These are phyloP conservation scores for Vanacampus margaritifer DNA, from an alignment of 2,113 vertebrate genomes.

Conservation along the genomic window DNA sequence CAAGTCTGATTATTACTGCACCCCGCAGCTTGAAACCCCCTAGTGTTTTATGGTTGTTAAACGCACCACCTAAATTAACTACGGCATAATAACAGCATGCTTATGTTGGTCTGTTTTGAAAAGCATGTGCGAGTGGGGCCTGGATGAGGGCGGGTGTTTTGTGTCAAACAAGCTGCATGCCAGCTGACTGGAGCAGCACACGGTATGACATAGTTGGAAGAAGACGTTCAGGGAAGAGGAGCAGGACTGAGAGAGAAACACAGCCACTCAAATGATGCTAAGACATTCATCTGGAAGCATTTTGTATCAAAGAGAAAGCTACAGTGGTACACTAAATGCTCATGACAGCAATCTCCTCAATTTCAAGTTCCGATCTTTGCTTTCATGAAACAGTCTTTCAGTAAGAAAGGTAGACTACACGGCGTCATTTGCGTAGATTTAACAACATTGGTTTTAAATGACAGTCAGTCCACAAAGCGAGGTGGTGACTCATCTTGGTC, in stretches of 20 bases:
- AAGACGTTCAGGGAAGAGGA: not conserved
- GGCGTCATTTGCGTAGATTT: slow-evolving; percentile 31
- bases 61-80: slow-evolving; percentile 32
- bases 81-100: slow-evolving; percentile 49
- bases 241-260: not conserved
- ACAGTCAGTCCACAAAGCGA: not conserved
- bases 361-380: slow-evolving; percentile 50
- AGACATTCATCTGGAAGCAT: slow-evolving; percentile 54
- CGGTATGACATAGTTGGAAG: slow-evolving; percentile 5
- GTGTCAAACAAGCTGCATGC: slow-evolving; percentile 40
- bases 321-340: slow-evolving; percentile 31
- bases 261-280: slow-evolving; percentile 2
- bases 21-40: slow-evolving; percentile 47
- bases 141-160: not conserved
- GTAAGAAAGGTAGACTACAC: slow-evolving; percentile 31
- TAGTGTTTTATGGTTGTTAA: slow-evolving; percentile 35
- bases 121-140: slow-evolving; percentile 19
- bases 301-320: slow-evolving; percentile 51
- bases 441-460: not conserved
- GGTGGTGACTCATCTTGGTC: not conserved
- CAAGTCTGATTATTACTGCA: slow-evolving; percentile 41
- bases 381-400: slow-evolving; percentile 13
- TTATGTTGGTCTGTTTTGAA: slow-evolving; percentile 42
- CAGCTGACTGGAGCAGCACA: slow-evolving; percentile 23
- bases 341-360: slow-evolving; percentile 47